A percentile compares a stretch with the other conserved stretches of the same genome.
Evolutionary conservation across 2,888 invertebrate species (phyloP).

Genomic region (Masnerella sp.): DNA sequence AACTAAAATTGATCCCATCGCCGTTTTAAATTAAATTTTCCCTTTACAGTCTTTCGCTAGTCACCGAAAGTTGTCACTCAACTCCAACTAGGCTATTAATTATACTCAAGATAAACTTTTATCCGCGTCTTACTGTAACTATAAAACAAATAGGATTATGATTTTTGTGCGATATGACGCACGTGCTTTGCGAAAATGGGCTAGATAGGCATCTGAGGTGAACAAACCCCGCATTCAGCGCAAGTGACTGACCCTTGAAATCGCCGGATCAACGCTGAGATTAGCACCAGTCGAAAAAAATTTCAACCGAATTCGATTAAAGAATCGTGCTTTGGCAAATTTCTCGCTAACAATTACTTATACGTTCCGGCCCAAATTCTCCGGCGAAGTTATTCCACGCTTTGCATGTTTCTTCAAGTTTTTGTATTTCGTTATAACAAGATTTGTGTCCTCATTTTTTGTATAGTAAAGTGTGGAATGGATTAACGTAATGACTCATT

Average conservation of each 20-base stretch:
- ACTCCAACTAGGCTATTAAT: neutral
- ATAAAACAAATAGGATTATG: conserved; percentile 32
- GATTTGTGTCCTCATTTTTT: conserved; percentile 8
- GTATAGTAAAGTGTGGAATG: neutral
- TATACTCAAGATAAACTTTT: conserved; percentile 15
- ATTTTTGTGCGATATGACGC: conserved; percentile 43
- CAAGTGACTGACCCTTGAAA: conserved; percentile 49
- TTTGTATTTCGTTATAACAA: conserved; percentile 12
- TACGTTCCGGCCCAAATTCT: neutral
- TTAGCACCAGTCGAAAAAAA: conserved; percentile 8
- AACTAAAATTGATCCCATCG: too few relatives aligned
- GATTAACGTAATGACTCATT: conserved; percentile 15
- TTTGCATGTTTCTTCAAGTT: conserved; percentile 9
- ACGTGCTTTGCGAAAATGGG: conserved; percentile 45
- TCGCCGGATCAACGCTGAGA: conserved; percentile 24
- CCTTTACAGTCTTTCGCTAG: too few relatives aligned
- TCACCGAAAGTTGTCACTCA: too few relatives aligned
- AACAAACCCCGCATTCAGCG: conserved; percentile 40
- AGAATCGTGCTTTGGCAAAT: conserved; percentile 3
- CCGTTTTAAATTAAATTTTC: too few relatives aligned
- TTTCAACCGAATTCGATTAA: conserved; percentile 6
- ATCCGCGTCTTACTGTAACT: conserved; percentile 11
- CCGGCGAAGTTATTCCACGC: neutral
- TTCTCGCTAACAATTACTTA: conserved; percentile 11
- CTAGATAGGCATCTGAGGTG: conserved; percentile 44